Evolutionary conservation across 2,888 invertebrate genomes (phyloP), one percentile per base, ranked within the genome.

Genomic region (Andrena fulva): DNA sequence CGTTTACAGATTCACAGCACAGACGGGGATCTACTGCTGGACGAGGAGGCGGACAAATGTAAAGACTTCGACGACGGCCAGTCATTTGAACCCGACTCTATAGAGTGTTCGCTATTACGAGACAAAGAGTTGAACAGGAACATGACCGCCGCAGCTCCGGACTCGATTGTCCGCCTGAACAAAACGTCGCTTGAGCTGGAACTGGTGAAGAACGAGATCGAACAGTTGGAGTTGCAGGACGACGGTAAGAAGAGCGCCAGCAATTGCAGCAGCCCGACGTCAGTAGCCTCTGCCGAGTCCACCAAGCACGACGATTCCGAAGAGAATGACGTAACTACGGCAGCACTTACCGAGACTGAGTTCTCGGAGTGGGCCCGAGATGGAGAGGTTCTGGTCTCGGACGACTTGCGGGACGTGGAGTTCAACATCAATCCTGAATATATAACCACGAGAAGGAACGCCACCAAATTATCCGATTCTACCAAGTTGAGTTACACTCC

Each of bases 291-390:
- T 0, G 82, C 77, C 0, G 54, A 86, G 8, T 92, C 92, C 0
- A 91, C 91, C 31, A 93, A 92, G 62, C 92, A 92, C 63, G 94
- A 94, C 0, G 96, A 96, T 86, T 97, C 97, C 0, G 96, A 93
- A 42, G 92, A 96, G 72, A 96, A 96, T 1, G 97, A 97, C 87
- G 95, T 95, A 1, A 96, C 96, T 0, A 96, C 96, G 0, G 96
- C 97, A 0, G 97, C 96, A 2, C 94, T 97, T 12, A 97, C 98
- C 0, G 98, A 98, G 93, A 98, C 98, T 0, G 98, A 98, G 91
- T 94, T 98, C n/a, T 98, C 97, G 0, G 98, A 98, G 92, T 98
- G 98, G 98, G 97, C 97, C 0, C 96, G 97, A 3, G 98, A 98
- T 90, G 97, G 96, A 85, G 96, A 96, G 56, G 94, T 91, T 7